Evolutionary conservation across 2,888 invertebrate species (phyloP), one percentile per base, ranked within the genome.

Genomic region (Polymixis flavicincta): DNA sequence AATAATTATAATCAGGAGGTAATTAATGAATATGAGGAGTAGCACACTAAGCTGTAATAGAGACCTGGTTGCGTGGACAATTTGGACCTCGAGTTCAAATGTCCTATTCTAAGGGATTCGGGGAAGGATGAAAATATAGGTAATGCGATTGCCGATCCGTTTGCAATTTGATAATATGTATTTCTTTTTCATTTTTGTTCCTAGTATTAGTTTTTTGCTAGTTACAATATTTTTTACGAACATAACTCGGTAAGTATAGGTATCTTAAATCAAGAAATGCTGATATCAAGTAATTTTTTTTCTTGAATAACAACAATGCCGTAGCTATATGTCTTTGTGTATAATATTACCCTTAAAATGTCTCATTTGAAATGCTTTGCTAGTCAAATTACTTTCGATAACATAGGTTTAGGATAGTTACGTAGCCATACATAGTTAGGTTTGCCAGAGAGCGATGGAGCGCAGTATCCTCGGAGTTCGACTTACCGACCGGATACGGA

Each of bases 1-100:
- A n/a, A 14, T 84, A 74, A 84, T 84, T 84, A 74, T 81, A 71
- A 74, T 76, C n/a, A 60, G 22, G 50, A 67, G 71, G 59, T 76
- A 71, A 64, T 65, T 54, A 14, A 32, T 32, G 32, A 42, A 55
- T 60, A 42, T 61, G 25, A 52, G 67, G 9, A n/a, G 45, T n/a
- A 50, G 54, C 45, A 32, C 7, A 52, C 11, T 66, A 48, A 66
- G 52, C 52, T 52, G 22, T 50, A 25, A 32, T 45, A 52, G 14
- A 45, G 28, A n/a, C 14, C 22, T 6, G 19, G 4, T 42, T 22
- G 54, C 32, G 19, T 25, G 37, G 28, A 19, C 14, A 45, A 52
- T 50, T 73, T 37, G 8, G 8, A 32, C 22, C 59, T 55, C 13
- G 19, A 25, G 6, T 8, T 57, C 25, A 55, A 55, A 25, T 7